Conservation (phyloP, 64 coral and sea anemone species). For the Stichodactyla mertensii region DNA sequence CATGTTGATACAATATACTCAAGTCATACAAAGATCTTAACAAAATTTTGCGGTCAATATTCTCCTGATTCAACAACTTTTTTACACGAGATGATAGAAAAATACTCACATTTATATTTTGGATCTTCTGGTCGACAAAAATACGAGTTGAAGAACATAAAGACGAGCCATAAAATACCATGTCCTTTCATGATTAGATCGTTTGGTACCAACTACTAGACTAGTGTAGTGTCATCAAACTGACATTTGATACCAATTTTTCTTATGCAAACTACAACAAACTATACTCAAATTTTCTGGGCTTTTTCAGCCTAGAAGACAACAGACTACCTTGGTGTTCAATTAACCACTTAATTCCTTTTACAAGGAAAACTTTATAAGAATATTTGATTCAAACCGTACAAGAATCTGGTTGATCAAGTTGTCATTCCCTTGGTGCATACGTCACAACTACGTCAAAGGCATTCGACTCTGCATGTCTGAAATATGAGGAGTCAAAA, state of each 20-base stretch:
- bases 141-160: neutral
- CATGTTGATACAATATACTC: conserved; percentile 13
- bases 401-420: neutral
- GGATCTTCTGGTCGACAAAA: conserved; percentile 9
- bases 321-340: neutral
- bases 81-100: neutral
- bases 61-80: neutral
- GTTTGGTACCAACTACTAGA: neutral
- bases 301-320: neutral
- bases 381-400: neutral
- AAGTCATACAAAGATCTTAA: neutral
- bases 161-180: conserved; percentile 11
- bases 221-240: neutral
- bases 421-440: neutral
- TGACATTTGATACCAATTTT: neutral
- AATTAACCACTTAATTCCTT: neutral
- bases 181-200: neutral
- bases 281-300: neutral
- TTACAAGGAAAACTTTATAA: neutral
- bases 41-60: neutral
- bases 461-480: neutral
- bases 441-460: conserved; percentile 4
- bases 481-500: neutral
- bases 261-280: neutral
- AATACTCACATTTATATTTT: conserved; percentile 18